Evolutionary conservation across 2,113 vertebrate genomes (phyloP), one percentile per base, ranked within the genome.

Genomic region (Sialia sialis): DNA sequence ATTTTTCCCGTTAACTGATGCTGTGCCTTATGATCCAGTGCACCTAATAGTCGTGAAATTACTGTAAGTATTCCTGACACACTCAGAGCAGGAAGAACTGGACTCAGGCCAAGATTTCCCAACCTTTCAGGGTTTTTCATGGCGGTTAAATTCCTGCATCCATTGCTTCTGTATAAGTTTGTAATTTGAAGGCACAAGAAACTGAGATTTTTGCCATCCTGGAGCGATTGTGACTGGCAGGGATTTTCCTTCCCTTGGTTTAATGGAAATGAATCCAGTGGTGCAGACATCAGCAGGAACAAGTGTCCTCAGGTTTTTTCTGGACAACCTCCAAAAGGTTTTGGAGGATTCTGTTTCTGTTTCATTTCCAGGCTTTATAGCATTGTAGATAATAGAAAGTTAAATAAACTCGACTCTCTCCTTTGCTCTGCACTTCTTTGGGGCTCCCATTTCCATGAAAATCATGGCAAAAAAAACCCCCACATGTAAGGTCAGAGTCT

Each of bases 321-420:
- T 96, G 91, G 94, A 80, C 43, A 49, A 11, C 15, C 48, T 93
- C 84, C 91, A 91, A 56, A 90, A 70, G 36, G 36, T 90, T 94
- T 90, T 44, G 72, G 41, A 74, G 72, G 67, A 63, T 89, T 84
- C 63, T 16, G 67, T 90, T 95, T 94, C 93, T 95, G 34, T 13
- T 86, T 91, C 84, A 32, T 91, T 94, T 94, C 84, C 85, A 80
- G 36, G 22, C 87, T 93, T 94, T 93, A 91, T 30, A 52, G 69
- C 29, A 6, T 34, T 44, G 74, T 7, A 94, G 93, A 79, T 85
- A 91, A 72, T 88, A 83, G 23, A 32, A 94, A 94, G 92, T 89
- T 89, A 97, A 94, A 97, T 87, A 96, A 97, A 96, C 87, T 84
- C 52, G 4, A 6, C 68, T 86, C 1, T 0, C 51, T 91, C 63